phyloP scores from a whole-genome alignment of 2,113 vertebrate genomes.

The Urocitellus parryii region DNA sequence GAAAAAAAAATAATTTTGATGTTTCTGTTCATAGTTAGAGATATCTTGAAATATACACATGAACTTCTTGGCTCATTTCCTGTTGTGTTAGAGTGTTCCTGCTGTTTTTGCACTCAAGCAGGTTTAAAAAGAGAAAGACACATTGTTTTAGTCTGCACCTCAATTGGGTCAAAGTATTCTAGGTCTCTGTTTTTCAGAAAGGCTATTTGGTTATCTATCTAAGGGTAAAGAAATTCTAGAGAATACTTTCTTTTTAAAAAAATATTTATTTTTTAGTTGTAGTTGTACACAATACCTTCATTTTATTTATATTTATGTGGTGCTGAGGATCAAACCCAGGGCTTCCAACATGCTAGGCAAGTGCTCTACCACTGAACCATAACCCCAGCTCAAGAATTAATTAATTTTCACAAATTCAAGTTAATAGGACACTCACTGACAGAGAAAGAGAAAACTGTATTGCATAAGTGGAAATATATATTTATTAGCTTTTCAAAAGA shows the following conservation, averaged over 20 bases:
- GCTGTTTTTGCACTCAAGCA: not conserved
- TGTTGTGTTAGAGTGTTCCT: not conserved
- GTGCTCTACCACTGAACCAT: no score
- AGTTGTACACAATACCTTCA: no score
- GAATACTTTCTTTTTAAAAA: no score
- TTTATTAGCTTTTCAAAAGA: not conserved
- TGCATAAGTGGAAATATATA: not conserved
- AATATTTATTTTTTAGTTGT: no score
- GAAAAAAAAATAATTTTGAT: constrained; percentile 1
- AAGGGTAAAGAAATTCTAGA: not conserved
- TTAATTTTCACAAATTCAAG: not conserved
- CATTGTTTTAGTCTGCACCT: not conserved
- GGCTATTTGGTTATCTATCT: not conserved
- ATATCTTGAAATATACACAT: not conserved
- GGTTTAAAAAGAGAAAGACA: not conserved
- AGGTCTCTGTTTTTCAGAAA: constrained; percentile 5
- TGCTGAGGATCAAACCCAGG: no score
- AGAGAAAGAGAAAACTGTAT: not conserved
- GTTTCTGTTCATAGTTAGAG: not conserved
- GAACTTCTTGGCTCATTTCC: not conserved
- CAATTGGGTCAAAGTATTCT: not conserved
- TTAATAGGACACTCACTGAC: not conserved
- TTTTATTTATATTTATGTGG: no score
- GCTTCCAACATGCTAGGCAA: no score
- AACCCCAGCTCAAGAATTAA: not conserved